phyloP scores from a whole-genome alignment of 92 coral and sea anemone species.

The Porites evermanni region DNA sequence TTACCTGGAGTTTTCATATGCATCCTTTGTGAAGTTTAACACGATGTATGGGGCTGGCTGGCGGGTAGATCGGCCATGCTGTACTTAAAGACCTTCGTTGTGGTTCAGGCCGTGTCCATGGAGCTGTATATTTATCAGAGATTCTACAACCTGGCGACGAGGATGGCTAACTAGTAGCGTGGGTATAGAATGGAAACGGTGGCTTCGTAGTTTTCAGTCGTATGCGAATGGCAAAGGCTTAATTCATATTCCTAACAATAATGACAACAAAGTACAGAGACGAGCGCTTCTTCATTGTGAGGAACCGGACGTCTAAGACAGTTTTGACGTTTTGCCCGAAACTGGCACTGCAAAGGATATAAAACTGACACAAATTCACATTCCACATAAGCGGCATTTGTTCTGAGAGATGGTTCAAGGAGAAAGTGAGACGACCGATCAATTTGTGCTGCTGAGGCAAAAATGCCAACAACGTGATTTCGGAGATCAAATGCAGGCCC shows the following conservation, averaged over 20 bases:
- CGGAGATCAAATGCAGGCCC: slow-evolving; percentile 44
- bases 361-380: slow-evolving; percentile 34
- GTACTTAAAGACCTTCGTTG: too few relatives aligned
- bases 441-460: neutral
- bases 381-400: slow-evolving; percentile 23
- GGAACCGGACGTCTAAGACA: slow-evolving; percentile 31
- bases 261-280: slow-evolving; percentile 7
- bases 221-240: neutral
- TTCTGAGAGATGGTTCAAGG: neutral
- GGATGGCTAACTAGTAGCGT: neutral
- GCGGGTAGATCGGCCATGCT: too few relatives aligned
- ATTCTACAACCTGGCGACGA: neutral
- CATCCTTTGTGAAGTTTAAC: too few relatives aligned
- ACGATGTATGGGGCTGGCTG: too few relatives aligned
- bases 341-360: slow-evolving; percentile 15
- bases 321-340: neutral
- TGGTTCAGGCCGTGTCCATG: too few relatives aligned
- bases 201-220: neutral
- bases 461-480: slow-evolving; percentile 1
- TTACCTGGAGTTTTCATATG: too few relatives aligned
- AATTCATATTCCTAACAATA: neutral
- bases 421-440: neutral
- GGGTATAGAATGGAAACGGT: neutral
- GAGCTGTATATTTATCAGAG: too few relatives aligned
- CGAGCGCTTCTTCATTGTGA: slow-evolving; percentile 45